Evolutionary conservation across 2,888 invertebrate genomes (phyloP).

Genomic region (Cephus nigrinus): DNA sequence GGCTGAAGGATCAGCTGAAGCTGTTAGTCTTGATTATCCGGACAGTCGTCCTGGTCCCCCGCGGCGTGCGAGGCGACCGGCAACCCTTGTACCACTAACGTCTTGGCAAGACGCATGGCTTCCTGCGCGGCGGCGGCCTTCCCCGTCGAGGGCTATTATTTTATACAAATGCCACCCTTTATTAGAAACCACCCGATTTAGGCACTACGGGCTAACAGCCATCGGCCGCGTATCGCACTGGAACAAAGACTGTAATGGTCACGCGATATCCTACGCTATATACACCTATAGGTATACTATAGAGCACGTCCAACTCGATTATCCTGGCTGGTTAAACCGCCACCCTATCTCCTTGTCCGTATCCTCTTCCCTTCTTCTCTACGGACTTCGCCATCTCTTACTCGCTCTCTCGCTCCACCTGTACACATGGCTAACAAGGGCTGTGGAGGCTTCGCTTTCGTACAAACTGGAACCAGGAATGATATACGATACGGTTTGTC

Average conservation of each 20-base stretch:
- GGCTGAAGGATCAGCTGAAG: constrained; percentile 60
- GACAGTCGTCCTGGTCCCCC: constrained; percentile 45
- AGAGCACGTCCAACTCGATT: background rate
- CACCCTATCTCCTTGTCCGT: constrained; percentile 21
- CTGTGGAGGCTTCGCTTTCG: background rate
- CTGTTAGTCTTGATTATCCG: constrained; percentile 65
- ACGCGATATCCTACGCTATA: background rate
- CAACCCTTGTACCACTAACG: constrained; percentile 38
- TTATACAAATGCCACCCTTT: constrained; percentile 45
- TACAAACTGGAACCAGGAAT: background rate
- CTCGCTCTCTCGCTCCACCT: background rate
- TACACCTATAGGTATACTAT: background rate
- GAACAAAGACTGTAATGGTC: background rate
- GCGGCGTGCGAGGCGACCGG: constrained; percentile 24
- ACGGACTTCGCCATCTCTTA: background rate
- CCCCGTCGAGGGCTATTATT: constrained; percentile 44
- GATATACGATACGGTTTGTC: background rate
- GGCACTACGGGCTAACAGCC: background rate
- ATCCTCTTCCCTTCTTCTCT: constrained; percentile 16
- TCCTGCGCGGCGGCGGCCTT: constrained; percentile 30
- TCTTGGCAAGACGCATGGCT: constrained; percentile 47
- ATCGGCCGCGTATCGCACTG: background rate
- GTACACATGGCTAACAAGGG: background rate
- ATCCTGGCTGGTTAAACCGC: background rate
- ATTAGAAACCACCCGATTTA: constrained; percentile 32